A percentile compares a stretch with the other conserved stretches of the same genome.
Conservation (phyloP, 2,113 vertebrate genomes). For the Salvelinus alpinus region DNA sequence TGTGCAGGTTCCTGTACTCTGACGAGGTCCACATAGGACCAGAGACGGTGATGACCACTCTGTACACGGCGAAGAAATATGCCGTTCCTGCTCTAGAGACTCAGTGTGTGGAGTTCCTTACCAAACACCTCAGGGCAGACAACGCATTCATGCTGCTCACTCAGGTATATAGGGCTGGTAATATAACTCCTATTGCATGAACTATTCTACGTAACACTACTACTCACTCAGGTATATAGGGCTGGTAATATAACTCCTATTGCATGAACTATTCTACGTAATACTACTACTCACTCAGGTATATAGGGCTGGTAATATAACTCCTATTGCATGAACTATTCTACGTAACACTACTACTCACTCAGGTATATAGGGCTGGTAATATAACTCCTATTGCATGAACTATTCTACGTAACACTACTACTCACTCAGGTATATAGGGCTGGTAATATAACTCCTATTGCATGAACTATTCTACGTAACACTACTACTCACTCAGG, state of each 20-base stretch:
- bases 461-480: too few relatives aligned
- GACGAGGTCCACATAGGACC: conserved; percentile 94
- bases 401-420: too few relatives aligned
- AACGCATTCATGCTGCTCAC: conserved; percentile 95
- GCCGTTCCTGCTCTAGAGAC: conserved; percentile 89
- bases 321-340: too few relatives aligned
- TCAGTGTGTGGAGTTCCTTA: conserved; percentile 92
- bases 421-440: conserved; percentile 86
- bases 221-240: too few relatives aligned
- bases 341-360: too few relatives aligned
- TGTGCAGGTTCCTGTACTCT: conserved; percentile 88
- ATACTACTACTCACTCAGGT: too few relatives aligned
- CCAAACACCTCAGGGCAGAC: conserved; percentile 90
- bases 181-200: background rate
- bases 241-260: background rate
- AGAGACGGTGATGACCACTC: conserved; percentile 94
- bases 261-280: too few relatives aligned
- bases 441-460: background rate
- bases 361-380: too few relatives aligned
- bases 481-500: too few relatives aligned
- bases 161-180: conserved; percentile 73
- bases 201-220: too few relatives aligned
- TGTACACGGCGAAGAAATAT: conserved; percentile 93
- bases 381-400: too few relatives aligned
- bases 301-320: too few relatives aligned